phyloP scores from a whole-genome alignment of 1,140 invertebrate genomes.

The Ylistrum balloti region DNA sequence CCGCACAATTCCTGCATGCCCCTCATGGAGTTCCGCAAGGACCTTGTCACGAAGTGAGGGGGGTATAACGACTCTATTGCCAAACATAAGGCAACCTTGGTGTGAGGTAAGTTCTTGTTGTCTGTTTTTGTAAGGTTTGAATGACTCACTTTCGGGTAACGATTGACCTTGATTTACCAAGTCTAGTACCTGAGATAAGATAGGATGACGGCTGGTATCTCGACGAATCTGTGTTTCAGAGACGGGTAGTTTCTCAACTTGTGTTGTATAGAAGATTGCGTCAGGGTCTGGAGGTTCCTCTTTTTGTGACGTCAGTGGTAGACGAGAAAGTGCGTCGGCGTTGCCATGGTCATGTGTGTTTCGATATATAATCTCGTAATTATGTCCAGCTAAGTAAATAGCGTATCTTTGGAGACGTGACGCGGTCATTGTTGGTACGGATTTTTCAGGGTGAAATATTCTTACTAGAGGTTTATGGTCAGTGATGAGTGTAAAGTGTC shows the following conservation, averaged over 20 bases:
- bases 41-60: background rate
- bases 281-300: background rate
- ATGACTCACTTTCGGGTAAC: background rate
- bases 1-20: constrained; percentile 49
- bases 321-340: constrained; percentile 45
- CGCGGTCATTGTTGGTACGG: constrained; percentile 68
- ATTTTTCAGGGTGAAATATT: constrained; percentile 67
- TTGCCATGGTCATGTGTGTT: constrained; percentile 71
- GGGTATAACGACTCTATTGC: constrained; percentile 53
- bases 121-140: constrained; percentile 44
- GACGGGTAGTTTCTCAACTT: constrained; percentile 48
- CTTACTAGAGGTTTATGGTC: constrained; percentile 78
- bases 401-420: constrained; percentile 56
- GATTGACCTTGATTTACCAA: background rate
- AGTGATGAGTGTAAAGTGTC: constrained; percentile 68
- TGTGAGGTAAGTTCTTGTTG: constrained; percentile 43
- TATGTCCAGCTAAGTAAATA: constrained; percentile 53
- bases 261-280: constrained; percentile 35
- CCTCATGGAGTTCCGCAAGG: constrained; percentile 51
- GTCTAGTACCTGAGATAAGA: background rate
- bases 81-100: constrained; percentile 55
- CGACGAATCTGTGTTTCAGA: background rate
- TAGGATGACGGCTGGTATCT: background rate
- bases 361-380: constrained; percentile 56
- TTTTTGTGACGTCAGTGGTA: constrained; percentile 34